Evolutionary conservation across 1,140 invertebrate species (phyloP), one percentile per base, ranked within the genome.

Genomic region (Zeugodacus cucurbitae): DNA sequence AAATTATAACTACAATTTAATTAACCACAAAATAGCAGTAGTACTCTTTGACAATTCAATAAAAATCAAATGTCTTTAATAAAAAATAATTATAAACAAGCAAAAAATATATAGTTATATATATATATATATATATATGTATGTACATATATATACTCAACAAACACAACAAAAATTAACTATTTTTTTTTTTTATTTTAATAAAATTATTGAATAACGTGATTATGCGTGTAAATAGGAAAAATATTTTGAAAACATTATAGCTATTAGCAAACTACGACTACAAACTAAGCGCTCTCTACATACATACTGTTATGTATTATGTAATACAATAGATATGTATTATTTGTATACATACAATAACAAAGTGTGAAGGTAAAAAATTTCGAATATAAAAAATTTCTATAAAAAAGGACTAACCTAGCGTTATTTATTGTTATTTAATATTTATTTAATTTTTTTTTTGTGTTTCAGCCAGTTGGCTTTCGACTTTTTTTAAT

Each of bases 161-260:
- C 48, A 86, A 86, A 57, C 82, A 86, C 26, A 86, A 86, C 82
- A 86, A 86, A 86, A 54, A 86, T 86, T 59, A 59, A 74, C 67
- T 74, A 74, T 34, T 37, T 62, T 67, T 74, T 37, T 67, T 6
- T 6, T 62, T 26, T 6, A 62, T 62, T 26, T n/a, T n/a, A n/a
- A n/a, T n/a, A n/a, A 62, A 62, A 37, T n/a, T 37, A 74, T 20
- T 74, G 2, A 67, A 67, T 34, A 67, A 67, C 62, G 29, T 67
- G 62, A 67, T 17, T 67, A 67, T 67, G 26, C 62, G 22, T 74
- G 67, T 74, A 74, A 74, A 74, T 74, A 74, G 67, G 67, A 74
- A 74, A 74, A 74, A 74, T 37, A 37, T n/a, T n/a, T n/a, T 74
- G 67, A 74, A 74, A 74, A 37, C 67, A 37, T 74, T 37, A 67